Evolutionary conservation across 2,113 vertebrate species (phyloP).

Genomic region (Trematocara unimaculatum): DNA sequence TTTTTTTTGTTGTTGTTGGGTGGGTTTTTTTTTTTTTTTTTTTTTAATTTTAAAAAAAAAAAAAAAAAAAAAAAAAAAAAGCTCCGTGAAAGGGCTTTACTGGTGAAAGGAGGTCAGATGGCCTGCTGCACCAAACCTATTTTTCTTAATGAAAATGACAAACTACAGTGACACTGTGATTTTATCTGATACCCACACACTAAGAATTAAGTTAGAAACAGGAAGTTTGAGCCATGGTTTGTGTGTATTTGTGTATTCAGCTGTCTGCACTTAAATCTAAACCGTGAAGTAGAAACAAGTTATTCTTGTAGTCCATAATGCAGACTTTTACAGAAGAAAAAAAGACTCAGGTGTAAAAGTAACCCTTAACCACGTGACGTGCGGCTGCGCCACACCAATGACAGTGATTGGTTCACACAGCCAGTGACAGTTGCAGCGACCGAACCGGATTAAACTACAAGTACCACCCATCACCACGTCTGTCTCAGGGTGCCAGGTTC

Average conservation of each 20-base stretch:
- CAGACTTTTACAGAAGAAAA: background rate
- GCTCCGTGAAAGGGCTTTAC: background rate
- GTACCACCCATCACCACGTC: background rate
- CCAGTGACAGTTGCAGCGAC: background rate
- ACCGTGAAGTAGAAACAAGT: background rate
- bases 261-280: background rate
- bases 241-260: background rate
- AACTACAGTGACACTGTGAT: background rate
- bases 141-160: background rate
- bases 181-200: background rate
- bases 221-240: background rate
- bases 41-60: no score
- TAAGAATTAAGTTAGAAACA: background rate
- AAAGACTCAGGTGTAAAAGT: background rate
- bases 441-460: background rate
- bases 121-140: background rate
- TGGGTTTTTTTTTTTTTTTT: no score
- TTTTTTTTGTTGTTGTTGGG: no score
- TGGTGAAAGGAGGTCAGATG: background rate
- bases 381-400: background rate
- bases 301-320: fast-evolving
- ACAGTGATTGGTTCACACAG: background rate
- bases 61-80: no score
- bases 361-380: background rate
- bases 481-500: conserved; percentile 24